A percentile compares a stretch with the other conserved stretches of the same genome.
These are phyloP conservation scores for Hypotaenidia philippensis DNA, from an alignment of 2,797 vertebrate genomes.

Conservation along the genomic window DNA sequence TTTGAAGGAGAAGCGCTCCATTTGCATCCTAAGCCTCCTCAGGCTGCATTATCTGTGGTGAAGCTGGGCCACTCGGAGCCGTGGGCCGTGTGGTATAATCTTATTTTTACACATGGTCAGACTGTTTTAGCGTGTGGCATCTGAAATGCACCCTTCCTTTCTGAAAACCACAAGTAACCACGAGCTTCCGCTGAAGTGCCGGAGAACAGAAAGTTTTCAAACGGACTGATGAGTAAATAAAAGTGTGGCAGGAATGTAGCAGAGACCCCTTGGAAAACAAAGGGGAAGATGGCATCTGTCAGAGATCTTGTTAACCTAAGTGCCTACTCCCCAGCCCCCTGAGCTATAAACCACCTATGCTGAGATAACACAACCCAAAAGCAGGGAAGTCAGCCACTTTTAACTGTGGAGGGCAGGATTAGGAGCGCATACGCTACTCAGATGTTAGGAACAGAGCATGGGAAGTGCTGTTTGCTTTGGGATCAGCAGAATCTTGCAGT, in stretches of 20 bases:
- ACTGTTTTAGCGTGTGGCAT: neutral
- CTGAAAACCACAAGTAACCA: neutral
- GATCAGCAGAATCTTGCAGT: neutral
- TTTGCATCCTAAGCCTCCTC: conserved; percentile 35
- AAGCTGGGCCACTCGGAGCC: neutral
- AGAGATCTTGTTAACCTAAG: neutral
- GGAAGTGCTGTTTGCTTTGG: neutral
- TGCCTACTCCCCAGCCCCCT: neutral
- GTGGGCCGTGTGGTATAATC: conserved; percentile 1
- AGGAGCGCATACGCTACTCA: rapidly evolving
- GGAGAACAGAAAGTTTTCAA: neutral
- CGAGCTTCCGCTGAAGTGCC: neutral
- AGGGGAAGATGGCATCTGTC: neutral
- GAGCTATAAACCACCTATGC: neutral
- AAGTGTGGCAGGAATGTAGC: neutral
- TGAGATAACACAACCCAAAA: neutral
- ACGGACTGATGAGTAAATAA: neutral
- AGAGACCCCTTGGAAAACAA: neutral
- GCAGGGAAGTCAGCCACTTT: rapidly evolving
- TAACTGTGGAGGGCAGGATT: neutral
- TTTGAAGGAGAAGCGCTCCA: neutral
- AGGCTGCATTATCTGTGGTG: conserved; percentile 14
- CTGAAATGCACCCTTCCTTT: conserved; percentile 24
- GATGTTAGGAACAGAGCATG: rapidly evolving
- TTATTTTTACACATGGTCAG: conserved; percentile 43